Evolutionary conservation across 2,113 vertebrate species (phyloP).

Genomic region (Pionites leucogaster): DNA sequence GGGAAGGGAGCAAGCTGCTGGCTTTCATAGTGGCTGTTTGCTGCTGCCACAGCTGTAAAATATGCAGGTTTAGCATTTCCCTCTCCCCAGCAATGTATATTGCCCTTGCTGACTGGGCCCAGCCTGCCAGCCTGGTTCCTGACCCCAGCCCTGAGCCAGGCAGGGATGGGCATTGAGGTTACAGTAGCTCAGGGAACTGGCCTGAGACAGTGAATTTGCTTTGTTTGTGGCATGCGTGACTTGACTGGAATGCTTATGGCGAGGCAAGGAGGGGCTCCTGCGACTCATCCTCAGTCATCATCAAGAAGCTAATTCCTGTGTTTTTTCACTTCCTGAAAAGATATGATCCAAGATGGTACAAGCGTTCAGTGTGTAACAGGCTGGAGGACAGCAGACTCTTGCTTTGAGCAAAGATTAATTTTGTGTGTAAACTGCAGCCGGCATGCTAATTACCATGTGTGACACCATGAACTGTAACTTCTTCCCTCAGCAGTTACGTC

Average conservation of each 20-base stretch:
- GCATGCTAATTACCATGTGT: not conserved
- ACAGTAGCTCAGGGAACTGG: rapidly evolving
- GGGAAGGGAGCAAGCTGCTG: not conserved
- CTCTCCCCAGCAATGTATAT: rapidly evolving
- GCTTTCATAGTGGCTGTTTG: not conserved
- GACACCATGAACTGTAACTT: not conserved
- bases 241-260: not conserved
- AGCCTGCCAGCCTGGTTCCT: not conserved
- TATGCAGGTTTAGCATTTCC: rapidly evolving
- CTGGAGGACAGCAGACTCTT: not conserved
- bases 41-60: not conserved
- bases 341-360: not conserved
- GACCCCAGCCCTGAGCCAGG: not conserved
- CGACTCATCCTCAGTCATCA: rapidly evolving
- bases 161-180: not conserved
- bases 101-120: rapidly evolving
- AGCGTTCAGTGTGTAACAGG: not conserved
- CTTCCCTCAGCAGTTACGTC: not conserved
- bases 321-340: not conserved
- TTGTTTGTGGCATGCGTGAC: rapidly evolving
- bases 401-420: not conserved
- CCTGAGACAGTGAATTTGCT: not conserved
- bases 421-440: not conserved
- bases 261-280: not conserved
- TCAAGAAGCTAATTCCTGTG: not conserved